A percentile compares a stretch with the other conserved stretches of the same genome.
phyloP scores from a whole-genome alignment of 2,888 invertebrate species.

The Diplazon laetatorius region DNA sequence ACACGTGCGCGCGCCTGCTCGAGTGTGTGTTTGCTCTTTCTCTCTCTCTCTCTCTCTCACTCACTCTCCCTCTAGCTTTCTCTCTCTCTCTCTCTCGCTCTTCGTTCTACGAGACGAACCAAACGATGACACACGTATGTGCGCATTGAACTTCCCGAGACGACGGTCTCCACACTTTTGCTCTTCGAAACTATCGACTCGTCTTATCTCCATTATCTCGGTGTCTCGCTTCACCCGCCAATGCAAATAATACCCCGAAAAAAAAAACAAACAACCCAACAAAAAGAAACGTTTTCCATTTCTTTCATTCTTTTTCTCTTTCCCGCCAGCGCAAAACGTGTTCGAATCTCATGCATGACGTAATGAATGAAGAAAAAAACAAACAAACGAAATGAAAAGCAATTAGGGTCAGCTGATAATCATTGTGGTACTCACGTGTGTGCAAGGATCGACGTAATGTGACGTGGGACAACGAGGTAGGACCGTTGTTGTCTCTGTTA shows the following conservation, averaged over 20 bases:
- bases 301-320: neutral
- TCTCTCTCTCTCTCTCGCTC: no score
- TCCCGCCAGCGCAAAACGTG: slow-evolving; percentile 4
- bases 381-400: no score
- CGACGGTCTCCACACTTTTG: slow-evolving; percentile 62
- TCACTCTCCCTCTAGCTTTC: no score
- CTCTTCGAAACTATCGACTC: slow-evolving; percentile 52
- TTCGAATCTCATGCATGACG: slow-evolving; percentile 6
- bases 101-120: no score
- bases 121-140: slow-evolving; percentile 75
- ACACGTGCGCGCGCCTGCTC: slow-evolving; percentile 28
- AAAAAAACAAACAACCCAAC: slow-evolving; percentile 16
- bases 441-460: slow-evolving; percentile 13
- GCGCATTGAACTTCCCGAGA: slow-evolving; percentile 81
- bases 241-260: neutral
- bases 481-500: slow-evolving; percentile 62
- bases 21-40: neutral
- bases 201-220: slow-evolving; percentile 64
- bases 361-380: no score
- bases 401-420: slow-evolving; percentile 10
- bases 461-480: slow-evolving; percentile 28
- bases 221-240: slow-evolving; percentile 43
- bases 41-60: no score
- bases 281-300: no score
- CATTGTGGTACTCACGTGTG: slow-evolving; percentile 64